Conservation (phyloP, 2,888 invertebrate genomes). For the Perizoma flavofasciatum region DNA sequence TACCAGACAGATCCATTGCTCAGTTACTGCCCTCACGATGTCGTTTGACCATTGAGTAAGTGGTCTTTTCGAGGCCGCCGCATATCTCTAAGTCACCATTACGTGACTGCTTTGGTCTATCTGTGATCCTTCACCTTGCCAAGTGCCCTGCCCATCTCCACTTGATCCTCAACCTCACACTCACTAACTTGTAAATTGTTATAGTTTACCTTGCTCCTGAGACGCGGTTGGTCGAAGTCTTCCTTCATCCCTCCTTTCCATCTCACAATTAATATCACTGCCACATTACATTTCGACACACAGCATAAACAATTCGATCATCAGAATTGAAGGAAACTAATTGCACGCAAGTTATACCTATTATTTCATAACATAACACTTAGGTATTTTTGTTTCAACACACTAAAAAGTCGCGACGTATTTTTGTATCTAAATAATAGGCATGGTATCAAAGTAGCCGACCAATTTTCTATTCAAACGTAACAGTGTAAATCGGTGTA, state of each 20-base stretch:
- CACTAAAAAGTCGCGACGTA: conserved; percentile 10
- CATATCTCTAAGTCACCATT: too few species aligned
- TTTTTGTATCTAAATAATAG: not conserved
- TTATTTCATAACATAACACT: conserved; percentile 14
- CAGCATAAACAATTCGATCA: conserved; percentile 19
- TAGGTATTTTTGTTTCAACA: conserved; percentile 20
- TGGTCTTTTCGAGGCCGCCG: too few species aligned
- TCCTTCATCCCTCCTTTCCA: conserved; percentile 73
- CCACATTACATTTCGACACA: conserved; percentile 56
- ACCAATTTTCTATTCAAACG: too few species aligned
- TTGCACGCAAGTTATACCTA: conserved; percentile 8
- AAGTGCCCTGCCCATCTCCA: too few species aligned
- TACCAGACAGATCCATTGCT: too few species aligned
- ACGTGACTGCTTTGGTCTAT: too few species aligned
- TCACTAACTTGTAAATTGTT: not conserved
- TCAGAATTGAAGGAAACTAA: conserved; percentile 5
- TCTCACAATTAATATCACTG: conserved; percentile 62
- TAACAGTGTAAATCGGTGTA: too few species aligned
- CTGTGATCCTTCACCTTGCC: too few species aligned
- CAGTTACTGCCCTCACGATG: too few species aligned
- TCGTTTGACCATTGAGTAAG: too few species aligned
- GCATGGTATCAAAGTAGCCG: too few species aligned
- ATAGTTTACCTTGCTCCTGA: conserved; percentile 64
- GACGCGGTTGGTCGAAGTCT: conserved; percentile 65
- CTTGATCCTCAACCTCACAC: too few species aligned